A percentile compares a stretch with the other conserved stretches of the same genome.
Evolutionary conservation across 2,888 invertebrate species (phyloP).

Genomic region (Lasioglossum malachurum): DNA sequence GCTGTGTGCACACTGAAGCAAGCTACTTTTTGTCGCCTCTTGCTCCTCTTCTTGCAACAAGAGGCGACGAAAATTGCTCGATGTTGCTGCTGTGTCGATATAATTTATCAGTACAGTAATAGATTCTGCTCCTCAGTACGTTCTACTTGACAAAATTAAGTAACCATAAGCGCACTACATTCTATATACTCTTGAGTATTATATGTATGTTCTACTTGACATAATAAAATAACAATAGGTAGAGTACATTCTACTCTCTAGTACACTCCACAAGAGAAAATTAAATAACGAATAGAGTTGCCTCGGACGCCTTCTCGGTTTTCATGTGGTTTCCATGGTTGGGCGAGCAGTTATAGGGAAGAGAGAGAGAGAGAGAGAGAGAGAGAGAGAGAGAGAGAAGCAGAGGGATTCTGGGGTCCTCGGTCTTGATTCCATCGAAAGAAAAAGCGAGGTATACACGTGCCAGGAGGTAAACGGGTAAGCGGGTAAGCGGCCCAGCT

Average conservation of each 20-base stretch:
- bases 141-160: not conserved
- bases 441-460: not conserved
- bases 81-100: not conserved
- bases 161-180: not conserved
- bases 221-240: not conserved
- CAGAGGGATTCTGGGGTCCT: not conserved
- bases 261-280: not conserved
- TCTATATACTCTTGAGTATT: not conserved
- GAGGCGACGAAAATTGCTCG: not conserved
- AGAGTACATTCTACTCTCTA: not conserved
- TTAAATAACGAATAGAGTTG: not conserved
- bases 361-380: not conserved
- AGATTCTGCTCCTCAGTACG: not conserved
- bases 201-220: not conserved
- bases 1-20: not conserved
- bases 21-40: not conserved
- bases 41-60: not conserved
- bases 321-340: not conserved
- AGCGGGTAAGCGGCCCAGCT: conserved; percentile 55
- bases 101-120: not conserved
- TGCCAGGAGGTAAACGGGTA: conserved; percentile 39
- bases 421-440: not conserved
- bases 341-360: not conserved
- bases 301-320: not conserved
- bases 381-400: not conserved